Base-by-base conservation (phyloP, 2,797 vertebrate genomes). In the Bovichtus diacanthus region DNA sequence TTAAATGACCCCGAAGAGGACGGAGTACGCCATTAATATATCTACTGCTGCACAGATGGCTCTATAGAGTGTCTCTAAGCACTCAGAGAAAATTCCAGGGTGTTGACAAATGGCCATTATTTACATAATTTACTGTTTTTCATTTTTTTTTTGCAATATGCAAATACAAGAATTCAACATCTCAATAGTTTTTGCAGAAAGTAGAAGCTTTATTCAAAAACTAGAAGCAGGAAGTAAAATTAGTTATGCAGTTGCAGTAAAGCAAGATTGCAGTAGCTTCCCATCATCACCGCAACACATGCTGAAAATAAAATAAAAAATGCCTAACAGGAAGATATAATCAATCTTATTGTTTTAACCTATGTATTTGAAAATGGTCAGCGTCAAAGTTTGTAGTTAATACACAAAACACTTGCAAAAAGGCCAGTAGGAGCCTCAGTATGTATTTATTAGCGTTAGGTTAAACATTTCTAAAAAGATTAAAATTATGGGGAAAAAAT, bases 1-100 rank as follows among this genome's bases (percentile, higher is more conserved):
- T 0, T 23, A 0, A 18, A 3, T 9, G 12, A 55, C 0, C 1
- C 3, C 0, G 39, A 18, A 5, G 6, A 21, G 10, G 5, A 5
- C 5, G 2, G 5, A 12, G 27, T 1, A 12, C n/a, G n/a, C 15
- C 36, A 8, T 53, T 6, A 23, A 2, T 50, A n/a, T 36, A 47
- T 12, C 11, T 19, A 15, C 25, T 61, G 12, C 27, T 46, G 41
- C 10, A 18, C 0, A 16, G 8, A 41, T 54, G 16, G 31, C 18
- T 29, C 36, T 15, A 51, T n/a, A 46, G 25, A 11, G 23, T 43
- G 16, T n/a, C 6, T 2, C 23, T 36, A 11, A 34, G 36, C 21
- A 39, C 12, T 15, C 18, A 55, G 13, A 23, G 19, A n/a, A 10
- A 15, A 16, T 34, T 29, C 9, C 13, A 25, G 34, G 21, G 27